A percentile compares a stretch with the other conserved stretches of the same genome.
Evolutionary conservation across 2,113 vertebrate species (phyloP).

Genomic region (Rhinoderma darwinii): DNA sequence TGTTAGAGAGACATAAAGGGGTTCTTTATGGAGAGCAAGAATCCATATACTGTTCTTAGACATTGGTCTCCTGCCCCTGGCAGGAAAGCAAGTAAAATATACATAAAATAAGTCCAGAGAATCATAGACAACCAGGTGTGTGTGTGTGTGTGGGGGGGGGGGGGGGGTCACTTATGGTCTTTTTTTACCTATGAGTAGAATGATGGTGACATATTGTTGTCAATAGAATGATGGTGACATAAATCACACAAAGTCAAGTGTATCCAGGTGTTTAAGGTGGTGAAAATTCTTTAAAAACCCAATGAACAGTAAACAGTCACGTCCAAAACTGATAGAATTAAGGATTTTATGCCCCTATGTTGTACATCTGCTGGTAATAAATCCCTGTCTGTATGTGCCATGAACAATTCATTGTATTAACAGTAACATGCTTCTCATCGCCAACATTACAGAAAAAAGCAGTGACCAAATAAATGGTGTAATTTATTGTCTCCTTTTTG

Average conservation of each 20-base stretch:
- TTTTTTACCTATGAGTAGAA: too few relatives aligned
- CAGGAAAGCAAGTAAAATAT: too few relatives aligned
- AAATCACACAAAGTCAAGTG: not conserved
- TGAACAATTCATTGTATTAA: not conserved
- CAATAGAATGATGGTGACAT: too few relatives aligned
- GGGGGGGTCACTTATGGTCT: too few relatives aligned
- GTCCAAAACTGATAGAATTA: not conserved
- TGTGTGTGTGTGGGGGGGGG: too few relatives aligned
- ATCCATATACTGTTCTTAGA: too few relatives aligned
- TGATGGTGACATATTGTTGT: too few relatives aligned
- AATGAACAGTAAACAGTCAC: not conserved
- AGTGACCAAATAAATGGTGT: not conserved
- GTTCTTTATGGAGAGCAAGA: too few relatives aligned
- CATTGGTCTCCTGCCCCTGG: too few relatives aligned
- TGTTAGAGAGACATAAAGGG: too few relatives aligned
- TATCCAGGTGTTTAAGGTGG: not conserved
- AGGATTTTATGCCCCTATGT: not conserved
- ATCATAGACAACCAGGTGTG: too few relatives aligned
- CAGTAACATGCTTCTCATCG: not conserved
- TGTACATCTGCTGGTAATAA: not conserved
- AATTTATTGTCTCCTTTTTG: constrained; percentile 11
- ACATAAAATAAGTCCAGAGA: too few relatives aligned
- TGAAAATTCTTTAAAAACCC: not conserved
- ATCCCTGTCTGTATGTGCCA: not conserved
- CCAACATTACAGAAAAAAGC: not conserved